Conservation (phyloP, 1,140 invertebrate genomes). For the Ephestia elutella region DNA sequence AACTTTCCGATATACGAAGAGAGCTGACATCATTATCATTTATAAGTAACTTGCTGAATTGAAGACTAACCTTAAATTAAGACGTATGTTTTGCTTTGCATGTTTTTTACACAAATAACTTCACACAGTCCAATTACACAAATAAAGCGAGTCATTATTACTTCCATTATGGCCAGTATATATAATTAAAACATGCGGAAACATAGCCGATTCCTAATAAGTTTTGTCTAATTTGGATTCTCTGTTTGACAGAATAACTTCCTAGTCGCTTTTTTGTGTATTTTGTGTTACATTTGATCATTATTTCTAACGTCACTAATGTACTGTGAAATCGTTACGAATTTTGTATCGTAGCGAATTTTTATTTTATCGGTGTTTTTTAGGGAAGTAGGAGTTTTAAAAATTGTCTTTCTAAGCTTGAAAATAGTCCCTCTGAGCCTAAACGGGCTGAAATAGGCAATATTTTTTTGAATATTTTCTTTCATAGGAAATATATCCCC, state of each 20-base stretch:
- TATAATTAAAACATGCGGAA: constrained; percentile 21
- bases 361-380: too few species aligned
- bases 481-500: too few species aligned
- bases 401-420: too few species aligned
- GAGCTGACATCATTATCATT: too few species aligned
- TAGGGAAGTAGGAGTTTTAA: too few species aligned
- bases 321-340: too few species aligned
- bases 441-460: too few species aligned
- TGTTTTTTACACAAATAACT: neutral
- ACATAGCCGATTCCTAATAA: constrained; percentile 14
- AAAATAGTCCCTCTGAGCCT: too few species aligned
- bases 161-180: constrained; percentile 6
- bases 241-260: constrained; percentile 32
- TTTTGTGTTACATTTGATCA: constrained; percentile 27
- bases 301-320: constrained; percentile 9
- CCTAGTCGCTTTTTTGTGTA: constrained; percentile 32
- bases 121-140: neutral
- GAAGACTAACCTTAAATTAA: neutral
- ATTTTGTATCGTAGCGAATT: too few species aligned
- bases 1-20: too few species aligned
- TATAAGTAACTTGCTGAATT: too few species aligned
- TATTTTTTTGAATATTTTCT: too few species aligned
- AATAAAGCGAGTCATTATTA: constrained; percentile 9
- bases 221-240: constrained; percentile 21
- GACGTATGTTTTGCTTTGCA: neutral